Evolutionary conservation across 1,140 invertebrate species (phyloP).

Genomic region (Muscidifurax raptorellus): DNA sequence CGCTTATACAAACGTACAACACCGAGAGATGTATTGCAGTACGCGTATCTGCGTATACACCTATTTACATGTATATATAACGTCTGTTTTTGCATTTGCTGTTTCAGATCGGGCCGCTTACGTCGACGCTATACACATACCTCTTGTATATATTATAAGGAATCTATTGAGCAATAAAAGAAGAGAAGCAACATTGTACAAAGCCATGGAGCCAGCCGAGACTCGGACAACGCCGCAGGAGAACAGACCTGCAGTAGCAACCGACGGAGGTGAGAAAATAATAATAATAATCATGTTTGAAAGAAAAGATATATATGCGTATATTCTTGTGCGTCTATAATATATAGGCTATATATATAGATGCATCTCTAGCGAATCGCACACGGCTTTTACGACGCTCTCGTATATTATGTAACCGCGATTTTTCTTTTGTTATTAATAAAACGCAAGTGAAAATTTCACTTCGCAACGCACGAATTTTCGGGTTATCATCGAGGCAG

Average conservation of each 20-base stretch:
- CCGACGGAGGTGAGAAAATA: not conserved
- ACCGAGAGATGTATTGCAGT: too few species aligned
- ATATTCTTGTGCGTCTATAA: not conserved
- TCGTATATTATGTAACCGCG: not conserved
- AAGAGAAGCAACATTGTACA: not conserved
- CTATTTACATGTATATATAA: not conserved
- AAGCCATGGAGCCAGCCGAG: not conserved
- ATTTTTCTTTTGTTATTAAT: not conserved
- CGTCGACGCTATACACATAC: not conserved
- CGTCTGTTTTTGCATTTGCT: not conserved
- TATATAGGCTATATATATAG: not conserved
- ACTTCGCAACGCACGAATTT: not conserved
- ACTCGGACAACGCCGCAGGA: not conserved
- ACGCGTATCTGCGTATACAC: too few species aligned
- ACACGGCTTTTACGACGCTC: not conserved
- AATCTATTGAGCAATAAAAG: not conserved
- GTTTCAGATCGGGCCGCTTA: conserved; percentile 8
- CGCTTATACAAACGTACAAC: too few species aligned
- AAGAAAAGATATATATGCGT: too few species aligned
- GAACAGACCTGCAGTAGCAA: not conserved
- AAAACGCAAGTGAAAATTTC: not conserved
- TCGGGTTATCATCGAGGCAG: not conserved
- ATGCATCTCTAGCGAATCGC: not conserved
- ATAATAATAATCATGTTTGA: too few species aligned
- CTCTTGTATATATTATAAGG: not conserved